Evolutionary conservation across 2,113 vertebrate genomes (phyloP).

Genomic region (Donacobius atricapilla): DNA sequence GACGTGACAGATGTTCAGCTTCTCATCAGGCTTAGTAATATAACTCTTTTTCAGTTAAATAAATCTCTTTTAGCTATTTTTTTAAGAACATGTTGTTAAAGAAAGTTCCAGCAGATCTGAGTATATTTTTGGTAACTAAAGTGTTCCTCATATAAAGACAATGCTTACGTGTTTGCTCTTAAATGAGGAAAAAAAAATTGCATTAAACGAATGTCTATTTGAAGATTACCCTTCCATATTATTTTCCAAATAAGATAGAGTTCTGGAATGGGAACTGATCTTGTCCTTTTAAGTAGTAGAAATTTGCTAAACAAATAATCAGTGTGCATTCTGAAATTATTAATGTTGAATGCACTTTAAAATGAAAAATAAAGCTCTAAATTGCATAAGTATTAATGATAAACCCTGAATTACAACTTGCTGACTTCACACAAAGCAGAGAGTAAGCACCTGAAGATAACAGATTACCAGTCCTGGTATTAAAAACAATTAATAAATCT

Average conservation of each 20-base stretch:
- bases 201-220: background rate
- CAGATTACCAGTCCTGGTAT: background rate
- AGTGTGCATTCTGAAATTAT: background rate
- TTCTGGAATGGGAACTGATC: background rate
- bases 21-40: background rate
- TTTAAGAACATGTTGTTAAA: background rate
- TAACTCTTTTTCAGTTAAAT: background rate
- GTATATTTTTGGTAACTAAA: background rate
- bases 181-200: background rate
- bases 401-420: background rate
- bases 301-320: background rate
- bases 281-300: background rate
- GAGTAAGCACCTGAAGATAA: background rate
- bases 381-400: background rate
- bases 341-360: background rate
- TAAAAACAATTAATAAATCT: background rate
- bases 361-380: background rate
- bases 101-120: background rate
- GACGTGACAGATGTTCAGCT: background rate
- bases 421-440: background rate
- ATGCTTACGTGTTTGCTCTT: background rate
- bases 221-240: background rate
- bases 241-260: background rate
- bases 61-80: background rate
- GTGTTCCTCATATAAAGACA: background rate